Conservation (phyloP, 1,140 invertebrate genomes). For the Ylistrum balloti region DNA sequence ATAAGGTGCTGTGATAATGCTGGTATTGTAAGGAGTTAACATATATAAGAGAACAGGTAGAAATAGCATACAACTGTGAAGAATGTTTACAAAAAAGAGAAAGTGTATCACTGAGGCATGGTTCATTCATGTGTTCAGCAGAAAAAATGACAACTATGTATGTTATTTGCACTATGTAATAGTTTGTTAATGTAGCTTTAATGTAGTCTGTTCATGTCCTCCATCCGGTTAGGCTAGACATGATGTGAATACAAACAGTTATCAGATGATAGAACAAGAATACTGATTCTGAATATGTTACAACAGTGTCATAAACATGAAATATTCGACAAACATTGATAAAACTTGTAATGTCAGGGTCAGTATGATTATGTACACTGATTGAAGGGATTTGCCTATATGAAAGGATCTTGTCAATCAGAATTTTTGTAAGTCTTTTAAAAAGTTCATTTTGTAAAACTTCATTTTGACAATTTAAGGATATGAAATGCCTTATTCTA, state of each 20-base stretch:
- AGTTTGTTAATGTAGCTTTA: not conserved
- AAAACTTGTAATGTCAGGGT: no score
- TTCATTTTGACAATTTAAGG: no score
- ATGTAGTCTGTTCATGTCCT: not conserved
- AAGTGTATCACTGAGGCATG: not conserved
- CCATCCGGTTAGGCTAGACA: not conserved
- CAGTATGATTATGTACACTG: no score
- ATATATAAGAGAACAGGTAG: no score
- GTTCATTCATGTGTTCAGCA: not conserved
- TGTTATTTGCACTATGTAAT: not conserved
- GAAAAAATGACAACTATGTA: constrained; percentile 9
- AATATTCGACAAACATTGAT: no score
- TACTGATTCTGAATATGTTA: not conserved
- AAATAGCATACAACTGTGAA: not conserved
- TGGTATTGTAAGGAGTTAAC: no score
- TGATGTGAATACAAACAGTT: not conserved
- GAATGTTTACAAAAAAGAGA: not conserved
- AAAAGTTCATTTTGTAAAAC: no score
- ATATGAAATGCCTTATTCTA: no score
- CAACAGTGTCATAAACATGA: no score
- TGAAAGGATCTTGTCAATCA: no score
- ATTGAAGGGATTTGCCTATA: no score
- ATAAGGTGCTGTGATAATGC: not conserved
- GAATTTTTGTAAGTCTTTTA: no score
- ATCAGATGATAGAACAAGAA: not conserved